Evolutionary conservation across 1,140 invertebrate species (phyloP), one percentile per base, ranked within the genome.

Genomic region (Hesperophylax magnus): DNA sequence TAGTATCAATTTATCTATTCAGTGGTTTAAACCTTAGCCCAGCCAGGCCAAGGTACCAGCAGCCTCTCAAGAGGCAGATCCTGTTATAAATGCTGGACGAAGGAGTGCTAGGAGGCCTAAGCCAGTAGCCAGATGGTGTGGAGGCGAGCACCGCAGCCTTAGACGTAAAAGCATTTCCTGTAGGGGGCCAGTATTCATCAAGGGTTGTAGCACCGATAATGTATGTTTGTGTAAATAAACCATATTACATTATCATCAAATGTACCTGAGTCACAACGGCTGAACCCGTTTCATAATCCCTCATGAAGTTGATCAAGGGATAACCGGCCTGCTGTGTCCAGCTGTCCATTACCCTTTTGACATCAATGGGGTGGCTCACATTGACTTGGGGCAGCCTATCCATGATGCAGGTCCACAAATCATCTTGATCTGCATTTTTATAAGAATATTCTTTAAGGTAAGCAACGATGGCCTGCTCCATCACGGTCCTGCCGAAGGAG

Each of bases 311-410:
- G 1, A 96, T 87, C 5, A 96, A 91, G 0, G 95, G 95, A 87
- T 92, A 96, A n/a, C 95, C 95, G 56, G 93, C 86, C 85, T 95
- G 93, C 2, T 89, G 86, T 0, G 93, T 94, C 95, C 95, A 96
- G 0, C 92, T 92, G 74, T 94, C 91, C 93, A 96, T 94, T 11
- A 96, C 92, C 3, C 86, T 85, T 79, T 91, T 92, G 1, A 96
- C 88, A 58, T 85, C 24, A 27, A 87, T 88, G 20, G 91, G 81
- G 61, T 89, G 85, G 11, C 89, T 87, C 0, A 84, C 79, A 63
- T 89, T 87, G 0, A 88, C 87, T 81, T 91, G 85, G 34, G 86
- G 54, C 11, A 31, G n/a, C n/a, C 27, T 58, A 14, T 27, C 84
- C 3, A 90, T 91, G 58, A 96, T 87, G 17, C 90, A 88, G 0